phyloP scores from a whole-genome alignment of 2,113 vertebrate species.

The Sardina pilchardus region DNA sequence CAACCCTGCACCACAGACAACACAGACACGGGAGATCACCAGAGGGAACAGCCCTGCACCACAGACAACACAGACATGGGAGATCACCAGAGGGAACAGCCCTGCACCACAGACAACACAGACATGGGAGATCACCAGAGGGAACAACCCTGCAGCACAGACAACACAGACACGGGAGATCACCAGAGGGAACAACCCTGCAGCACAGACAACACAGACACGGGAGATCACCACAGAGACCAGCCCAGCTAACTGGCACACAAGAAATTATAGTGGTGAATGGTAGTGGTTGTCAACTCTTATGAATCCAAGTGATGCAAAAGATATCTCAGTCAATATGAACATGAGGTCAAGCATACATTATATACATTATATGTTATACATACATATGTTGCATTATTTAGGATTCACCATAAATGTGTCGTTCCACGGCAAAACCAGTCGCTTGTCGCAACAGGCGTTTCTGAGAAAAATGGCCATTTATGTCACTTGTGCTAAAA shows the following conservation, averaged over 20 bases:
- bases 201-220: not conserved
- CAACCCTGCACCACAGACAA: not conserved
- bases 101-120: not conserved
- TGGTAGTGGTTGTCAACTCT: not conserved
- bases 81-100: not conserved
- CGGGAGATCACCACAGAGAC: not conserved
- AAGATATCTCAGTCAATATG: not conserved
- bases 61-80: constrained; percentile 26
- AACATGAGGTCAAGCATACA: not conserved
- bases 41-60: constrained; percentile 68
- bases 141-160: constrained; percentile 74
- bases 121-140: not conserved
- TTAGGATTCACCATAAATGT: not conserved
- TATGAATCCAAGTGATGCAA: not conserved
- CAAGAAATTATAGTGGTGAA: too few relatives aligned
- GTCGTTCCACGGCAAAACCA: too few relatives aligned
- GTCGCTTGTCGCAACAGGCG: too few relatives aligned
- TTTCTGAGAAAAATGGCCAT: too few relatives aligned
- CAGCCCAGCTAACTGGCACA: too few relatives aligned
- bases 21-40: not conserved
- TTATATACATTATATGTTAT: too few relatives aligned
- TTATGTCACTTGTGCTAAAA: too few relatives aligned
- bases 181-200: not conserved
- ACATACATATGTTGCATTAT: not conserved
- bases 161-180: constrained; percentile 8